Conservation (phyloP, 2,797 vertebrate species). For the Pangasius mekongensis region DNA sequence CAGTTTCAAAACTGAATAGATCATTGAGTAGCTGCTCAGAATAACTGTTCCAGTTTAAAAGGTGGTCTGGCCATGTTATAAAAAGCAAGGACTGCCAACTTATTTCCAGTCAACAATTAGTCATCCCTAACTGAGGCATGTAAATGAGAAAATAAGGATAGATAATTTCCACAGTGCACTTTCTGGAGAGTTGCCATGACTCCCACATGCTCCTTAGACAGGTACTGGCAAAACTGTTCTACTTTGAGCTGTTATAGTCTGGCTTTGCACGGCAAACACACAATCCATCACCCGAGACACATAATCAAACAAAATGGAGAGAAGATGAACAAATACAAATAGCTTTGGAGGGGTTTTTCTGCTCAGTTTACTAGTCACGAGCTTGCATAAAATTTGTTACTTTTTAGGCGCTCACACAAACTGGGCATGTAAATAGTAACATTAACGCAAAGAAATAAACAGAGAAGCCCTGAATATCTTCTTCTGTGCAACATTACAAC, state of each 20-base stretch:
- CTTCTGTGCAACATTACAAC: neutral
- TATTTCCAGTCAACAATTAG: constrained; percentile 48
- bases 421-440: neutral
- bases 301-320: constrained; percentile 53
- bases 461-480: neutral
- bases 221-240: constrained; percentile 51
- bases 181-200: constrained; percentile 51
- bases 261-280: constrained; percentile 58
- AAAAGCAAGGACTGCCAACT: neutral
- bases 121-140: constrained; percentile 25
- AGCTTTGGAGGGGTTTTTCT: constrained; percentile 17
- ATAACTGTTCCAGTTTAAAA: neutral
- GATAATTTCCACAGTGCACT: constrained; percentile 5
- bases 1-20: neutral
- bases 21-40: neutral
- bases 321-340: constrained; percentile 30
- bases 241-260: constrained; percentile 30
- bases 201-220: constrained; percentile 47
- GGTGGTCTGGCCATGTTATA: neutral
- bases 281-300: constrained; percentile 53
- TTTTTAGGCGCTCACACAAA: neutral
- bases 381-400: constrained; percentile 3
- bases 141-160: constrained; percentile 23
- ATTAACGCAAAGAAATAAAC: neutral
- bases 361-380: constrained; percentile 9